These are phyloP conservation scores for Coregonus sp. DNA, from an alignment of 2,797 vertebrate species.

Conservation along the genomic window DNA sequence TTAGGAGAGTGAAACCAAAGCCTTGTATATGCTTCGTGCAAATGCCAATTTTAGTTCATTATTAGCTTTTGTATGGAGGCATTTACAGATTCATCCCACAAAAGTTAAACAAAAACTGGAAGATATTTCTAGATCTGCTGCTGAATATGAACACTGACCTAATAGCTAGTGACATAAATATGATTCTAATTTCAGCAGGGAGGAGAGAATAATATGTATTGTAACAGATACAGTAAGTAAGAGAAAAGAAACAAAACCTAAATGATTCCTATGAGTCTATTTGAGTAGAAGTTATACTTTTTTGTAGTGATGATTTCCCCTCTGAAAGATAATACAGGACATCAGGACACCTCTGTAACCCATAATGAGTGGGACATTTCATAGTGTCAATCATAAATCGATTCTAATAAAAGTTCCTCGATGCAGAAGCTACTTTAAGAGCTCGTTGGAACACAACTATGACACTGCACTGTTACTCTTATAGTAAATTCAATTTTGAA, in stretches of 20 bases:
- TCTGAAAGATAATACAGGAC: conserved; percentile 3
- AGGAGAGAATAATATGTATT: conserved; percentile 5
- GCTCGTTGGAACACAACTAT: background rate
- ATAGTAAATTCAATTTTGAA: conserved; percentile 60
- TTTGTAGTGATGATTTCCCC: conserved; percentile 24
- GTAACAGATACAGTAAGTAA: conserved; percentile 9
- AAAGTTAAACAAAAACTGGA: conserved; percentile 37
- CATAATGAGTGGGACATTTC: background rate
- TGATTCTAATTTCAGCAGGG: conserved; percentile 1
- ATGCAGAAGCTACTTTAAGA: background rate
- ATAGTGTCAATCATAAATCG: conserved; percentile 18
- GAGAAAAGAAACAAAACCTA: conserved; percentile 14
- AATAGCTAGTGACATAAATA: background rate
- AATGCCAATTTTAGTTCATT: conserved; percentile 75
- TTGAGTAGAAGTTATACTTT: conserved; percentile 46
- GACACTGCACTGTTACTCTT: conserved; percentile 20
- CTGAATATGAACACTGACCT: conserved; percentile 41
- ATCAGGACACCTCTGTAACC: background rate
- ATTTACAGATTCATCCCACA: conserved; percentile 66
- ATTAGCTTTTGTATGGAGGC: conserved; percentile 52
- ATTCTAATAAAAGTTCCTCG: conserved; percentile 16
- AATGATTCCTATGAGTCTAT: conserved; percentile 35
- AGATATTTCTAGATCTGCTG: background rate
- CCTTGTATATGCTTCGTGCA: conserved; percentile 67
- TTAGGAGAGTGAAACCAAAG: conserved; percentile 65